Evolutionary conservation across 2,888 invertebrate genomes (phyloP).

Genomic region (Chaetogeoica ovagalla): DNA sequence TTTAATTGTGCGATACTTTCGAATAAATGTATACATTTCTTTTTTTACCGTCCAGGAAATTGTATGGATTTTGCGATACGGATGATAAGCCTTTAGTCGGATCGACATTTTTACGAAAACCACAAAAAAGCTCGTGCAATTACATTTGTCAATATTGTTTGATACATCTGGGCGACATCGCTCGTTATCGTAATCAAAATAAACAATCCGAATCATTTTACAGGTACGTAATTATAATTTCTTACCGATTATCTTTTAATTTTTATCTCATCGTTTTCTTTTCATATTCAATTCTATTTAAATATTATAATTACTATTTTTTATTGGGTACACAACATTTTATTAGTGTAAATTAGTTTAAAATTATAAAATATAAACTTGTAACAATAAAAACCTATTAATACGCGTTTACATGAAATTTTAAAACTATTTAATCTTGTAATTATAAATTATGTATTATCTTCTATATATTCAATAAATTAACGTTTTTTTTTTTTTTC

Average conservation of each 20-base stretch:
- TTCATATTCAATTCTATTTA: too few relatives aligned
- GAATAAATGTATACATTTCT: neutral
- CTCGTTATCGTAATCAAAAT: slow-evolving; percentile 79
- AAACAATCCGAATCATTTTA: slow-evolving; percentile 84
- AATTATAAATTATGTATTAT: too few relatives aligned
- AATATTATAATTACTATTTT: too few relatives aligned
- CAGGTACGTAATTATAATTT: slow-evolving; percentile 61
- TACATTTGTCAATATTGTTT: slow-evolving; percentile 88
- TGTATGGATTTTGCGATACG: slow-evolving; percentile 35
- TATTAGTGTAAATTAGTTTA: too few relatives aligned
- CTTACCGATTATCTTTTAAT: neutral
- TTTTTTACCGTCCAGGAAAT: slow-evolving; percentile 15
- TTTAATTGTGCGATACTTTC: slow-evolving; percentile 55
- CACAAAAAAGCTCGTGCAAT: slow-evolving; percentile 73
- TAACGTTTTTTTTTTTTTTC: neutral
- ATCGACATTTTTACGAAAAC: slow-evolving; percentile 57
- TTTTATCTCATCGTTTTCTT: too few relatives aligned
- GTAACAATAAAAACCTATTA: too few relatives aligned
- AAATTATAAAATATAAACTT: too few relatives aligned
- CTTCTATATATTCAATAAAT: neutral
- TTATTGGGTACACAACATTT: too few relatives aligned
- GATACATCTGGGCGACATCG: slow-evolving; percentile 84
- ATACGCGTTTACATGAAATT: too few relatives aligned
- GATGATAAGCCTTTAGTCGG: slow-evolving; percentile 27
- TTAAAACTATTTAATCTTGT: too few relatives aligned